Conservation (phyloP, 2,113 vertebrate species). For the Entomyzon cyanotis region DNA sequence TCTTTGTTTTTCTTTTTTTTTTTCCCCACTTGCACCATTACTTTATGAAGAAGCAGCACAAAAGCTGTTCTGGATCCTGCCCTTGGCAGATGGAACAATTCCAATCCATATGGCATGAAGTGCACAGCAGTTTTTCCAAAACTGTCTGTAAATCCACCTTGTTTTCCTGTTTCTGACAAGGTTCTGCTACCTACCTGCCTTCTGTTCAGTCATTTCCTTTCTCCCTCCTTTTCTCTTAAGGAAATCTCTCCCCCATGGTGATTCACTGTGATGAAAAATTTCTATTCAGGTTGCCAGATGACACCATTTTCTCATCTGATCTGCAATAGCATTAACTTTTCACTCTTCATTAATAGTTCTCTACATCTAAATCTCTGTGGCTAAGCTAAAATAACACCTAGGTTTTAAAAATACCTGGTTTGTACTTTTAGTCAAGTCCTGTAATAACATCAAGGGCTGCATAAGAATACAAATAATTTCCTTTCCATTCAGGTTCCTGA, state of each 20-base stretch:
- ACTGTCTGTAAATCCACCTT: background rate
- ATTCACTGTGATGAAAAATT: background rate
- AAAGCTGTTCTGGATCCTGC: background rate
- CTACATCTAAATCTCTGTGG: background rate
- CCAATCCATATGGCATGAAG: background rate
- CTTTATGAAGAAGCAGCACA: background rate
- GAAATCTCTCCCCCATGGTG: background rate
- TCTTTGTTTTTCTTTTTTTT: background rate
- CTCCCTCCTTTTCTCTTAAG: background rate
- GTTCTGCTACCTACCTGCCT: background rate
- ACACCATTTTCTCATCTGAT: background rate
- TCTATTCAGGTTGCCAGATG: background rate
- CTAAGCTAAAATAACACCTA: background rate
- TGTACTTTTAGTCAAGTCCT: background rate
- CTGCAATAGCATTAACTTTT: background rate
- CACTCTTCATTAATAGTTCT: background rate
- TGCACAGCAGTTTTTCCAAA: background rate
- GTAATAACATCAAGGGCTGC: background rate
- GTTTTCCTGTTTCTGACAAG: background rate
- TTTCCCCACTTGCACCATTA: background rate
- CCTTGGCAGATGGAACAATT: background rate
- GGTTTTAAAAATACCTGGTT: background rate
- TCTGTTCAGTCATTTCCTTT: background rate
- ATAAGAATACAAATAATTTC: background rate
- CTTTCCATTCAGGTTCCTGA: background rate